Evolutionary conservation across 1,140 invertebrate genomes (phyloP).

Genomic region (Formica exsecta): DNA sequence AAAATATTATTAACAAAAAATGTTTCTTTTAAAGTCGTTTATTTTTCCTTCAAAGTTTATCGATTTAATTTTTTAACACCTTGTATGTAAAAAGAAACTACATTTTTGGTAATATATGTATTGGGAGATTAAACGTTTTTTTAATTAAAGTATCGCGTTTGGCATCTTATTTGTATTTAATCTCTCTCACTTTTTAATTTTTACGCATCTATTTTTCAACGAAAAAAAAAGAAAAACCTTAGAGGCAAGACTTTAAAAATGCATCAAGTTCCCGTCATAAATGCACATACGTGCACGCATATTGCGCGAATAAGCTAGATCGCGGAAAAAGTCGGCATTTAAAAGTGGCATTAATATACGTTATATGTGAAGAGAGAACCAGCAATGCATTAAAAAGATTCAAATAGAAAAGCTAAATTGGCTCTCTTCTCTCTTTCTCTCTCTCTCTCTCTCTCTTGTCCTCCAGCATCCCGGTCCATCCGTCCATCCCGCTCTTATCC

Average conservation of each 20-base stretch:
- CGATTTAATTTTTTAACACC: too few relatives aligned
- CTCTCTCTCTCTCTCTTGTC: background rate
- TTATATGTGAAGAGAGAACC: background rate
- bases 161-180: too few relatives aligned
- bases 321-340: constrained; percentile 33
- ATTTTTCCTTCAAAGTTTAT: too few relatives aligned
- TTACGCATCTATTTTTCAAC: background rate
- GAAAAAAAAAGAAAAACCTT: background rate
- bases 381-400: constrained; percentile 55
- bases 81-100: background rate
- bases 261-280: background rate
- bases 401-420: constrained; percentile 53
- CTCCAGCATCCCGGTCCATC: background rate
- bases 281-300: background rate
- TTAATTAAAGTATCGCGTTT: too few relatives aligned
- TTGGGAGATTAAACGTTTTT: too few relatives aligned
- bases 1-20: too few relatives aligned
- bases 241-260: background rate
- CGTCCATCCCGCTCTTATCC: background rate
- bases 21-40: too few relatives aligned
- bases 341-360: constrained; percentile 53
- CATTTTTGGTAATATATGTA: background rate
- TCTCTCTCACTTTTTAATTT: background rate
- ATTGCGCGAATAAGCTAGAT: constrained; percentile 3
- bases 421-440: background rate